Base-by-base conservation (phyloP, 2,113 vertebrate genomes). In the Tinamus guttatus region DNA sequence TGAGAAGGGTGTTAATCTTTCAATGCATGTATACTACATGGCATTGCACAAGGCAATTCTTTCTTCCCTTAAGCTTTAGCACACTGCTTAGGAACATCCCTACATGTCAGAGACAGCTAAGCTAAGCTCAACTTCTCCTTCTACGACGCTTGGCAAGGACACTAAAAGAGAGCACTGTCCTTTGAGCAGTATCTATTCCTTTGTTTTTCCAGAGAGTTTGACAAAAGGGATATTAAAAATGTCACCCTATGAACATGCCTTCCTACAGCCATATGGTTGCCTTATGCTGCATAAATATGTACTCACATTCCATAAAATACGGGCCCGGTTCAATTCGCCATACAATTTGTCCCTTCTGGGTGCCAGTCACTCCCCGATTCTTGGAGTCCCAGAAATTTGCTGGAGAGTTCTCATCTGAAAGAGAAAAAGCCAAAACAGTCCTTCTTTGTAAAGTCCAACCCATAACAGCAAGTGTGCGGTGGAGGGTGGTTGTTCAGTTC, bases 371-470 rank as follows among this genome's bases (percentile, higher is more conserved):
- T 56, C 99, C 99, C 89, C 99, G 97, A 91, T 99, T 99, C 97
- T 99, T 99, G 93, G 99, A 99, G 98, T 99, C 99, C 99, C 99
- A 99, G 97, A 99, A 99, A 62, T 99, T 99, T 93, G 99, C 99
- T 76, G 99, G 99, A 96, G 98, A 99, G 94, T 98, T 99, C 97
- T 99, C 99, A 98, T 99, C 99, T 99, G 96, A 54, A 91, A 96
- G 79, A 91, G 77, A 3, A 19, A 88, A 94, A n/a, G 32, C 18
- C 91, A 81, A 56, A 49, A 83, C 41, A 38, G 25, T 6, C 17
- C 19, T 36, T 32, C 18, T 14, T 51, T 36, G 81, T 79, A 43
- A 89, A 87, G 24, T 21, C 79, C 32, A 60, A 77, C 68, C 82
- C 74, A 28, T 63, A 78, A 70, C 1, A 64, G 8, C 10, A 40